Conservation (phyloP, 2,113 vertebrate genomes). For the Rhinichthys klamathensis region DNA sequence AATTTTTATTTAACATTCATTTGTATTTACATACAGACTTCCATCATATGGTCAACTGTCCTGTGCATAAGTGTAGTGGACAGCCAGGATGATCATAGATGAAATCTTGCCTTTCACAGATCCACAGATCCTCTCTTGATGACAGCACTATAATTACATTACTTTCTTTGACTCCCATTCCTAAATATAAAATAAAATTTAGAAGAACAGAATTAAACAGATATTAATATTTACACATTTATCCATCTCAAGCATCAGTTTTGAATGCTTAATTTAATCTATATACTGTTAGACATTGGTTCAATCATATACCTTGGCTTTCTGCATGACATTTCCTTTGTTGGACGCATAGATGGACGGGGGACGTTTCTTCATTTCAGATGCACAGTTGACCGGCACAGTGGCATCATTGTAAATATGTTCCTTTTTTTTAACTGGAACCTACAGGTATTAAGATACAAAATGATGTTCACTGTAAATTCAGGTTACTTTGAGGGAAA, state of each 20-base stretch:
- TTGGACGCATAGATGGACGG: constrained; percentile 83
- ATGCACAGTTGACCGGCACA: constrained; percentile 86
- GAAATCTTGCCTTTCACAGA: not conserved
- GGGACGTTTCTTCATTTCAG: constrained; percentile 88
- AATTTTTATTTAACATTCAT: constrained; percentile 17
- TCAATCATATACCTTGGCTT: constrained; percentile 85
- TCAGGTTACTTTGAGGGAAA: not conserved
- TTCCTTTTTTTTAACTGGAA: constrained; percentile 72
- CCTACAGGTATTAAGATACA: constrained; percentile 56
- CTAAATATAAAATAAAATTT: constrained; percentile 64
- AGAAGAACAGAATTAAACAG: not conserved
- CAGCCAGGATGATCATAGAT: not conserved
- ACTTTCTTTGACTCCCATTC: constrained; percentile 89
- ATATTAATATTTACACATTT: not conserved
- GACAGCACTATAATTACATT: constrained; percentile 65
- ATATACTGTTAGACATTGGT: not conserved
- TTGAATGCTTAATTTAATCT: not conserved
- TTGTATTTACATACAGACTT: not conserved
- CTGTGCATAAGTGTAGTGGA: not conserved
- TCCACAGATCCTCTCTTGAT: constrained; percentile 2
- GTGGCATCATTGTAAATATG: constrained; percentile 75
- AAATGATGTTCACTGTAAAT: not conserved
- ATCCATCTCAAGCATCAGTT: not conserved
- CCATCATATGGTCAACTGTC: not conserved
- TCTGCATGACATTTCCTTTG: constrained; percentile 91